Evolutionary conservation across 2,113 vertebrate species (phyloP).

Genomic region (Lampris megalopsis): DNA sequence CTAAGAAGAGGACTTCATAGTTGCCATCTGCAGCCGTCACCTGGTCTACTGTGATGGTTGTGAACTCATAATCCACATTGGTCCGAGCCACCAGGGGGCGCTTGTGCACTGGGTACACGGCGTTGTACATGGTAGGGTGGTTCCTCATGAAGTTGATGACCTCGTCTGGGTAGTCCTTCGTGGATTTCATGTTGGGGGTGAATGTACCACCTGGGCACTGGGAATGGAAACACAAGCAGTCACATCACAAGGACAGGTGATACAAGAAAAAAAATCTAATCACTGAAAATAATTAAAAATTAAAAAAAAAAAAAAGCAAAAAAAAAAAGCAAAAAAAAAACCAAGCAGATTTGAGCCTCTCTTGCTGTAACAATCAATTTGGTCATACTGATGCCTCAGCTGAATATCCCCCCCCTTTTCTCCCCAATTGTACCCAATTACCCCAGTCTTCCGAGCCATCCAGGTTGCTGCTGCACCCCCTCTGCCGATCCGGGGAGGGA

Average conservation of each 20-base stretch:
- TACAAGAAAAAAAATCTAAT: conserved; percentile 1
- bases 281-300: conserved; percentile 1
- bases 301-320: too few species aligned
- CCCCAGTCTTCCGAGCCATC: too few species aligned
- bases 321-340: too few species aligned
- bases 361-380: conserved; percentile 1
- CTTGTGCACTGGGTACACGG: conserved; percentile 93
- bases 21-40: conserved; percentile 96
- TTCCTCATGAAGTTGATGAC: conserved; percentile 99
- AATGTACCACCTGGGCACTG: conserved; percentile 98
- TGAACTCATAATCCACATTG: conserved; percentile 95
- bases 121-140: conserved; percentile 96
- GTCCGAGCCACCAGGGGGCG: conserved; percentile 95
- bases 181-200: conserved; percentile 97
- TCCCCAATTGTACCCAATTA: too few species aligned
- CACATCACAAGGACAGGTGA: background rate
- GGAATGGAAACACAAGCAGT: conserved; percentile 16
- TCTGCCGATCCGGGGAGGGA: too few species aligned
- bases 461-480: too few species aligned
- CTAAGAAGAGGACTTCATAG: conserved; percentile 99
- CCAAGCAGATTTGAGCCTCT: background rate
- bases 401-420: too few species aligned
- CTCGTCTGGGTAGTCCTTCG: conserved; percentile 98
- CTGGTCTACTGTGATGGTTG: conserved; percentile 96
- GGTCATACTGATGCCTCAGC: conserved; percentile 24